Evolutionary conservation across 2,113 vertebrate genomes (phyloP).

Genomic region (Calyptomena viridis): DNA sequence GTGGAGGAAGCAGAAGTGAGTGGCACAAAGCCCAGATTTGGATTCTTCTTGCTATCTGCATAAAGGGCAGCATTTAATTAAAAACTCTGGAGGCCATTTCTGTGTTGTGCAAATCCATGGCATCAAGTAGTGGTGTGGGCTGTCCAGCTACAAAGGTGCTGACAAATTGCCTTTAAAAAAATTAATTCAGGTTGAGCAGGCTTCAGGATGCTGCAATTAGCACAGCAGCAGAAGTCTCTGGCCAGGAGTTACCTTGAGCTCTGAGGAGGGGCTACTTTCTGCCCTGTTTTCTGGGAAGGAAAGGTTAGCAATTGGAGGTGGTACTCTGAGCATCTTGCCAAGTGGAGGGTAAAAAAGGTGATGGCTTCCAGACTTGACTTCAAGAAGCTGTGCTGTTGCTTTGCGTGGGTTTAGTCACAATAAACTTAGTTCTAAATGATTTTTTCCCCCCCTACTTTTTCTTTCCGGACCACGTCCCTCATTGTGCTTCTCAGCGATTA

Average conservation of each 20-base stretch:
- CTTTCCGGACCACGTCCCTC: not conserved
- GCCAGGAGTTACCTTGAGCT: not conserved
- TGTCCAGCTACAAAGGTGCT: not conserved
- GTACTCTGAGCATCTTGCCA: not conserved
- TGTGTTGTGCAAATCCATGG: not conserved
- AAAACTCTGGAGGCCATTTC: not conserved
- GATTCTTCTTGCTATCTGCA: not conserved
- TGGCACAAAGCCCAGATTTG: not conserved
- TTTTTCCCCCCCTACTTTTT: not conserved
- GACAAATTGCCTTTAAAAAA: not conserved
- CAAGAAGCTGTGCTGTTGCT: not conserved
- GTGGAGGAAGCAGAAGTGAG: constrained; percentile 81
- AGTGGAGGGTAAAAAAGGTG: not conserved
- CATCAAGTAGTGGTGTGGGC: not conserved
- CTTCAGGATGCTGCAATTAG: not conserved
- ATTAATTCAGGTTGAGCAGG: not conserved
- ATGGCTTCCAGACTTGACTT: not conserved
- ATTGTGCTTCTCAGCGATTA: constrained; percentile 80
- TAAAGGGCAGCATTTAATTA: not conserved
- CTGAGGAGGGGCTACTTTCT: not conserved
- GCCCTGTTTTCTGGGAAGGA: not conserved
- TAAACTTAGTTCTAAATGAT: not conserved
- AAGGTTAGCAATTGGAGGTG: not conserved
- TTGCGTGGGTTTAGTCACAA: not conserved
- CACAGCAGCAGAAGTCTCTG: not conserved